Base-by-base conservation (phyloP, 2,888 invertebrate species). In the Leptodirus hochenwartii region DNA sequence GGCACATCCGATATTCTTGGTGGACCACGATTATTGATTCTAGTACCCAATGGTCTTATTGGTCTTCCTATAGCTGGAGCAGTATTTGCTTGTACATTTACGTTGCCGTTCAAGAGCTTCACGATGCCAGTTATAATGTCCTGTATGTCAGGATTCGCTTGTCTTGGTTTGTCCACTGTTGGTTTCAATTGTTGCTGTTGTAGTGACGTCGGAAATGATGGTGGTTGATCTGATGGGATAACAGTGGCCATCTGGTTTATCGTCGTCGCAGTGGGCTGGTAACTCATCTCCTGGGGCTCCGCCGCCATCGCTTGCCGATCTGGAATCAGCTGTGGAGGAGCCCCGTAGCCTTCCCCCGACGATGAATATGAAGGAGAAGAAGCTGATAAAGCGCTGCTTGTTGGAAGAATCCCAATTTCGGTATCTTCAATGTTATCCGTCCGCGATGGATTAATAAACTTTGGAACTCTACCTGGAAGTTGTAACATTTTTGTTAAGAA, bases 51-150 rank as follows among this genome's bases (percentile, higher is more conserved):
- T 0, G 81, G 81, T 9, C 79, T 58, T 9, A 63, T 46, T 3
- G 74, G 74, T 33, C 79, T 60, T 1, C 68, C 66, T 17, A 40
- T 47, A 16, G 43, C 41, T 3, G 63, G 56, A 32, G 70, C 71
- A 0, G 77, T 73, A 40, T 78, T 80, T 0, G 77, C 77, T 48
- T 74, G 78, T 0, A 84, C 80, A 43, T 84, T 84, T 0, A 84
- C 84, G 43, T 87, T 85, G 1, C 87, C 87, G 38, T 88, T 85
- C 2, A 88, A 56, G 8, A 88, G 52, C 49, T 87, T 85, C 0
- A 87, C 85, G 27, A 88, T 77, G 5, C 87, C 87, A 2, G 81
- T 81, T 17, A 88, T 82, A 16, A 88, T 85, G 44, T 88, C 85
- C 50, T 87, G 84, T 33, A 88, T 84, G 47, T 85, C 85, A 22